Percentiles rank a stretch among this genome's conserved stretches.
Evolutionary conservation across 2,797 vertebrate genomes (phyloP).

Genomic region (Falco columbarius): DNA sequence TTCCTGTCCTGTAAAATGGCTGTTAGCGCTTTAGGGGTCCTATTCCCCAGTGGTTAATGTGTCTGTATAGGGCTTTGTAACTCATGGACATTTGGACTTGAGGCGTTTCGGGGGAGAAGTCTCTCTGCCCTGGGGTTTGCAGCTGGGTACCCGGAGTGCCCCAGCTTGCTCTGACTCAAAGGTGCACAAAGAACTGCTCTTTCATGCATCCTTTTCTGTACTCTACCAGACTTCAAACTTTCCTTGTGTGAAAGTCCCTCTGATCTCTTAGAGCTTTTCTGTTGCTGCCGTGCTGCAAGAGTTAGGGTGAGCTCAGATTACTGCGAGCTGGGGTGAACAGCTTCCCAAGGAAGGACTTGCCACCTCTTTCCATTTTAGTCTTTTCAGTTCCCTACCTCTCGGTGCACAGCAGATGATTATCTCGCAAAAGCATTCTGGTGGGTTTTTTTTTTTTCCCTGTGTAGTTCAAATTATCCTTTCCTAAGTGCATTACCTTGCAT

Average conservation of each 20-base stretch:
- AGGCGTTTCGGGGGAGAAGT: fast-evolving
- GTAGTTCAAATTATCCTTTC: conserved; percentile 56
- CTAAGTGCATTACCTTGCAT: conserved; percentile 64
- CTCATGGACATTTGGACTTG: fast-evolving
- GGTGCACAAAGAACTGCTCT: background rate
- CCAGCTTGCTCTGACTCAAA: fast-evolving
- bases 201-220: background rate
- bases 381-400: conserved; percentile 31
- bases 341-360: conserved; percentile 40
- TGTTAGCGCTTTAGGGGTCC: background rate
- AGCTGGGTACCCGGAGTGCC: background rate
- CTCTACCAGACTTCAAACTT: background rate
- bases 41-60: background rate
- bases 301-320: background rate
- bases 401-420: conserved; percentile 55
- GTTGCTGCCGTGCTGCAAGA: background rate
- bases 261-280: background rate
- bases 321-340: background rate
- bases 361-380: conserved; percentile 5
- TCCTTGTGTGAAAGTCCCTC: background rate
- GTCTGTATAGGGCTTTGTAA: background rate
- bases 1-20: background rate
- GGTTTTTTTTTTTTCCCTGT: background rate
- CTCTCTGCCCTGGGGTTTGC: background rate
- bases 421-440: conserved; percentile 16